Base-by-base conservation (phyloP, 2,888 invertebrate genomes). In the Apamea crenata region DNA sequence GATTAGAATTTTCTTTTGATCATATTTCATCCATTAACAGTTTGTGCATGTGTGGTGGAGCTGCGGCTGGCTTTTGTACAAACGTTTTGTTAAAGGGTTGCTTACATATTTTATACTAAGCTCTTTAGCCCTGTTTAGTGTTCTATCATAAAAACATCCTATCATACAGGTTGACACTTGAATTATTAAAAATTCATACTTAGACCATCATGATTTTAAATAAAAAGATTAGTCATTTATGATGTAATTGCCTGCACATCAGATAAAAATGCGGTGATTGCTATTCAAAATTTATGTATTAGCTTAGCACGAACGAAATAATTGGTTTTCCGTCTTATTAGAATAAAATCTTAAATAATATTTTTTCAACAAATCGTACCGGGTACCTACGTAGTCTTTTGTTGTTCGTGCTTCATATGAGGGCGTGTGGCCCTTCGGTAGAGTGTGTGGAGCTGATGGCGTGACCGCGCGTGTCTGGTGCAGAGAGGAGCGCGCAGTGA, bases 381-480 rank as follows among this genome's bases (percentile, higher is more conserved):
- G 66, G 44, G 44, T 74, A 66, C 63, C 40, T 74, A 66, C 59
- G 47, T 77, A 66, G 21, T 36, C 21, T 73, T 40, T 75, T 70
- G 76, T 66, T 77, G 74, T 61, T 77, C 72, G 74, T 77, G 71
- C 63, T 59, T 29, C 70, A 70, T 65, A 61, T 74, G 50, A 74
- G 78, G 78, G 82, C 81, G 66, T 59, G 59, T 67, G 72, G 73
- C 82, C 85, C 89, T 87, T 87, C 84, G 82, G 86, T 89, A 90
- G 86, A 88, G 90, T 91, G 87, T 90, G 88, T 90, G 91, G 91
- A 90, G 92, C 91, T 93, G 93, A 93, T 91, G 92, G 92, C 91
- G 92, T 94, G 92, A 92, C 90, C 91, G 91, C 92, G 91, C 94
- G 92, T 94, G 90, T 95, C 94, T 95, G 94, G 94, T 95, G 93